Evolutionary conservation across 1,140 invertebrate species (phyloP), one percentile per base, ranked within the genome.

Genomic region (Lepeophtheirus salmonis): DNA sequence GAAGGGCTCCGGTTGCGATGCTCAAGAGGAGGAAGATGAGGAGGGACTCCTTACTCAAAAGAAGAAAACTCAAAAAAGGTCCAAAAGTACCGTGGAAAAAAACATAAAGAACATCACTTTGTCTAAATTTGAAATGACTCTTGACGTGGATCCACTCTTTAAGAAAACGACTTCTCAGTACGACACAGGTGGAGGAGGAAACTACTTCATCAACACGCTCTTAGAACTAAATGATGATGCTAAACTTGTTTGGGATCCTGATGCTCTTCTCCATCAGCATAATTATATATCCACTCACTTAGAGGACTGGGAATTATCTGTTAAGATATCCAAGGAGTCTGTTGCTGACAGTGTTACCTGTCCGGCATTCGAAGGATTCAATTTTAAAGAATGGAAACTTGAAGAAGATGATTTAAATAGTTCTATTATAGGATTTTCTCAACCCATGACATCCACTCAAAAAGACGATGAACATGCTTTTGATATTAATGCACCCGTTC

Each of bases 71-170:
- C 49, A 4, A 12, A 65, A 64, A 53, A 65, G 65, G 49, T 63
- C 25, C 51, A 67, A 68, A 52, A 66, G 65, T 26, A 72, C 70
- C 2, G 62, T 74, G 24, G 73, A 72, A 64, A 71, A 67, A 10
- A 74, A 75, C 52, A 48, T 72, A n/a, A 72, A 72, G 61, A 69
- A 69, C 55, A 65, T 75, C 2, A 72, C 71, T 64, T 62, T 70
- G 4, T 67, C 69, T 23, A 69, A 72, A 50, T 72, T 72, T 67
- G 72, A 74, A 54, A 54, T 72, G 50, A 72, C 70, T 22, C 65
- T 63, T 60, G 61, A 72, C 63, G 68, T 72, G 26, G 74, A 75
- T 65, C 74, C 74, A 2, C 66, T 74, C 59, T 75, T 75, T 65
- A 71, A 74, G 64, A 67, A 73, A 49, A 71, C 67, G 63, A 68